A percentile compares a stretch with the other conserved stretches of the same genome.
phyloP scores from a whole-genome alignment of 2,797 vertebrate genomes.

The Calcarius lapponicus region DNA sequence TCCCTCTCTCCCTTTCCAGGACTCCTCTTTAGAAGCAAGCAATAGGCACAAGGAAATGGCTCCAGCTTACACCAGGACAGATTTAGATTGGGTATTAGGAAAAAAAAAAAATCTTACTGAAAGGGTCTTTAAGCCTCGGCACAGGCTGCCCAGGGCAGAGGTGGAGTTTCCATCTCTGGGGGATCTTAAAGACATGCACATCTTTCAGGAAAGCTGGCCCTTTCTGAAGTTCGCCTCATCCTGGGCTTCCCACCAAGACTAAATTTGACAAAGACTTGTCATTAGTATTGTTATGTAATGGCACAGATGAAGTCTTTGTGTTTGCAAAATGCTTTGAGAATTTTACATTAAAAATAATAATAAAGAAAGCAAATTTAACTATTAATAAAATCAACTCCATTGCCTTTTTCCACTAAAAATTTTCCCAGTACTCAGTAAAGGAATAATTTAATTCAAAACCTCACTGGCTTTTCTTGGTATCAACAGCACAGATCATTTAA shows the following conservation, averaged over 20 bases:
- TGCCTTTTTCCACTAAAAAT: neutral
- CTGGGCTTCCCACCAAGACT: neutral
- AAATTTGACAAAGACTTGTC: neutral
- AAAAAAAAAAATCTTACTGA: neutral
- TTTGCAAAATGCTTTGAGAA: neutral
- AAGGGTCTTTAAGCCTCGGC: neutral
- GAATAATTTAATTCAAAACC: neutral
- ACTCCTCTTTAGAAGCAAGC: neutral
- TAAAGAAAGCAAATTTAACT: neutral
- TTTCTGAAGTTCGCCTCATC: neutral
- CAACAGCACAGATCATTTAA: neutral
- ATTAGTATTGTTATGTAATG: neutral
- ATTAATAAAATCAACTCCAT: neutral
- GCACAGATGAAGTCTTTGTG: neutral
- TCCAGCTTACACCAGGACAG: neutral
- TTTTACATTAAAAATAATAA: neutral
- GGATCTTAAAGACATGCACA: fast-evolving
- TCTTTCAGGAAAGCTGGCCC: neutral
- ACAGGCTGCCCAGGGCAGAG: neutral
- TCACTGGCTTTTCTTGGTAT: neutral
- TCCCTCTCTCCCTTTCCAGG: neutral
- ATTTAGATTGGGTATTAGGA: neutral
- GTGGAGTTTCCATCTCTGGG: neutral
- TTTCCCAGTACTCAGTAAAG: neutral
- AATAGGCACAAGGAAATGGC: neutral